Percentiles rank a stretch among this genome's conserved stretches.
phyloP scores from a whole-genome alignment of 2,113 vertebrate genomes.

The Syrmaticus mikado region DNA sequence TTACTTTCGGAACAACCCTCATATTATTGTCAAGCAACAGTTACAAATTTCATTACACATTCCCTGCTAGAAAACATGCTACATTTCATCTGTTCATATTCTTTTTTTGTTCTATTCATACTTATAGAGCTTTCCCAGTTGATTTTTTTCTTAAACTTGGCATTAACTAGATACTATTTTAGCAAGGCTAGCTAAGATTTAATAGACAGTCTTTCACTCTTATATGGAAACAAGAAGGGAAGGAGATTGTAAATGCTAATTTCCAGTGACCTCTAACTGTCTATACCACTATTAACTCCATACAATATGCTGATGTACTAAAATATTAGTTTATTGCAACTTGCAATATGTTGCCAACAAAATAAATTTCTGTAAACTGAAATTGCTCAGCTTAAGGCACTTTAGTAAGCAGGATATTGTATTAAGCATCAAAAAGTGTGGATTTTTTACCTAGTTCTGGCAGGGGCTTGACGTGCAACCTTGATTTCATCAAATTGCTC shows the following conservation, averaged over 20 bases:
- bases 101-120: not conserved
- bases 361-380: not conserved
- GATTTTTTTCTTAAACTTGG: not conserved
- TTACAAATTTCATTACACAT: not conserved
- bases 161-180: not conserved
- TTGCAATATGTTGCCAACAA: not conserved
- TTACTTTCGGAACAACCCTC: not conserved
- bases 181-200: not conserved
- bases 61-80: not conserved
- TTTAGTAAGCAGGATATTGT: not conserved
- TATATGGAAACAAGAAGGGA: not conserved
- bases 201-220: not conserved
- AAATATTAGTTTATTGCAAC: not conserved
- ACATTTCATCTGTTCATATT: not conserved
- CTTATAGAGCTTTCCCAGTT: not conserved
- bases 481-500: not conserved
- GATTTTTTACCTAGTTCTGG: not conserved
- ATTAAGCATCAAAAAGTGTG: not conserved
- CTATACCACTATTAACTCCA: not conserved
- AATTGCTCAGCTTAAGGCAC: not conserved
- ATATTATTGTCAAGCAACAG: not conserved
- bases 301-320: not conserved
- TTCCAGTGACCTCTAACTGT: not conserved
- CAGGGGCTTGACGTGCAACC: rapidly evolving
- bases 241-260: not conserved